Evolutionary conservation across 2,797 vertebrate genomes (phyloP).

Genomic region (Characodon lateralis): DNA sequence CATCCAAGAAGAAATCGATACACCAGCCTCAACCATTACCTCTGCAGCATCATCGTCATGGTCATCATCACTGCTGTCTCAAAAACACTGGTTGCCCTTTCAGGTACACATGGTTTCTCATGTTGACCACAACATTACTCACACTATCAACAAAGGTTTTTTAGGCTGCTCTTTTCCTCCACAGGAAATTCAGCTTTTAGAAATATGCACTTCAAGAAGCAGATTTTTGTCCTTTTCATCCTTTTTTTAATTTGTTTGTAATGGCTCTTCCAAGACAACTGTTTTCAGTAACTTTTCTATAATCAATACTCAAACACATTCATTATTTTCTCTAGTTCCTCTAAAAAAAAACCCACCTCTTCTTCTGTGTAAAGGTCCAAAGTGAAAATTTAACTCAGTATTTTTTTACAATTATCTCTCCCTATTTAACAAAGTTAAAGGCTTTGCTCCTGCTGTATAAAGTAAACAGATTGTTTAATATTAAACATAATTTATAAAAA

Average conservation of each 20-base stretch:
- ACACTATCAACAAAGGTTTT: constrained; percentile 3
- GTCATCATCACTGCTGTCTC: constrained; percentile 42
- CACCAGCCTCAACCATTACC: constrained; percentile 54
- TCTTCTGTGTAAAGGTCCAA: not conserved
- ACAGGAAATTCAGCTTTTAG: constrained; percentile 4
- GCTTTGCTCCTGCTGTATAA: not conserved
- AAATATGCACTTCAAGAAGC: not conserved
- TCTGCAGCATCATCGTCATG: constrained; percentile 28
- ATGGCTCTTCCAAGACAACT: not conserved
- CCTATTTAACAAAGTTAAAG: too few species aligned
- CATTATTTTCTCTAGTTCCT: not conserved
- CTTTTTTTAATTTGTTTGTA: too few species aligned
- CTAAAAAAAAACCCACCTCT: not conserved
- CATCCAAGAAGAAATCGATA: constrained; percentile 62
- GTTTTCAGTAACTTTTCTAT: not conserved
- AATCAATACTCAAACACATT: not conserved
- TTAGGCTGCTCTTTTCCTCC: constrained; percentile 5
- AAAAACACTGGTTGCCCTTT: constrained; percentile 49
- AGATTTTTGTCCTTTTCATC: not conserved
- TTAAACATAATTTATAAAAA: too few species aligned
- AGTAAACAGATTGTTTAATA: not conserved
- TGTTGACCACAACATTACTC: constrained; percentile 26
- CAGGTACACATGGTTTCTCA: constrained; percentile 24
- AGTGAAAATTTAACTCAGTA: not conserved
- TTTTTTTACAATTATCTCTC: not conserved